Base-by-base conservation (phyloP, 2,888 invertebrate genomes). In the Leucozona laternaria region DNA sequence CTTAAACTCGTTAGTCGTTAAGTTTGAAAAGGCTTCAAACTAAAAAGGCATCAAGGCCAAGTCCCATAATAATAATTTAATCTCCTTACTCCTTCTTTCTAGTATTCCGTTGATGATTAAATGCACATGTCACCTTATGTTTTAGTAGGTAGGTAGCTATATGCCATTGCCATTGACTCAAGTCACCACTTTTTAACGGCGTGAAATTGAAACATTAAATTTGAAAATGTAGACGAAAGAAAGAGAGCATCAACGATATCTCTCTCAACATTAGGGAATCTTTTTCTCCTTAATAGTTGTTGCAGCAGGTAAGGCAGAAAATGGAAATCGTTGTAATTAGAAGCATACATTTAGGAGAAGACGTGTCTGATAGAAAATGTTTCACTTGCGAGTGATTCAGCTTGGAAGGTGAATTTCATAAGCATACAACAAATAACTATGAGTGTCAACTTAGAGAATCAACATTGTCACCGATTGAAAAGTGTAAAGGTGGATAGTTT, bases 141-240 rank as follows among this genome's bases (percentile, higher is more conserved):
- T 58, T n/a, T n/a, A n/a, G n/a, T n/a, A n/a, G n/a, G n/a, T n/a
- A n/a, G n/a, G n/a, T n/a, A n/a, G n/a, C n/a, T n/a, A n/a, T 68
- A 50, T 48, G 48, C 28, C 58, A 53, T 57, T 72, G 53, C 31
- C 28, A 37, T 57, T 37, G 60, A 68, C 73, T 71, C 58, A 31
- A 48, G 43, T 43, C 60, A 68, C 70, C 43, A 75, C 68, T 75
- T 86, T 81, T 82, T 34, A 78, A 78, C 68, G 62, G 70, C 73
- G 79, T 82, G 71, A 82, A 86, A 86, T 86, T 86, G 75, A 86
- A 82, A 82, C 82, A 86, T 86, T 70, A 78, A 82, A 82, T 86
- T 79, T 73, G 75, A 79, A 22, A 53, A 31, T 45, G 10, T 0
- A 25, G 66, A 60, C n/a, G n/a, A 55, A 13, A 72, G 71, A 15